Conservation (phyloP, 2,888 invertebrate species). For the Portevinia maculata region DNA sequence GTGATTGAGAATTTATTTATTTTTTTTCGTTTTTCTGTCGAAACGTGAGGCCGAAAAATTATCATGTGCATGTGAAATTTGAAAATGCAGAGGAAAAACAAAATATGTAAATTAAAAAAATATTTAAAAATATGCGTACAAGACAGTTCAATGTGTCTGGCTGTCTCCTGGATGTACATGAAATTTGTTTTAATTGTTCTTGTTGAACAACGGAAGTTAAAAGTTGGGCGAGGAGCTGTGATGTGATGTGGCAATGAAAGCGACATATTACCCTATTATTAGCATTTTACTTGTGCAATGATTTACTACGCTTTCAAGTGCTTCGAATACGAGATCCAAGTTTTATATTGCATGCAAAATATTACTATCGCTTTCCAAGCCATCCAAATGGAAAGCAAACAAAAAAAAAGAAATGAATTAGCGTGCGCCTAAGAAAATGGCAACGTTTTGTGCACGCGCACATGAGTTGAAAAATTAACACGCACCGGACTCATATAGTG, state of each 20-base stretch:
- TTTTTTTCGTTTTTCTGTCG: background rate
- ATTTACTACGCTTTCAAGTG: background rate
- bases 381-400: no score
- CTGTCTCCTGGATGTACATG: conserved; percentile 29
- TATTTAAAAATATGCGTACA: conserved; percentile 36
- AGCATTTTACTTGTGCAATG: background rate
- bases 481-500: no score
- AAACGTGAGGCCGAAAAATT: background rate
- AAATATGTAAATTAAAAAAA: conserved; percentile 45
- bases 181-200: conserved; percentile 43
- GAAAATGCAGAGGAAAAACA: conserved; percentile 13
- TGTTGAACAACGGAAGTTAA: conserved; percentile 16
- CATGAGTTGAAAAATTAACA: no score
- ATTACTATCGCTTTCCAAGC: no score
- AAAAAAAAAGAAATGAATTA: no score
- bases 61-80: background rate
- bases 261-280: conserved; percentile 10
- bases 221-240: background rate
- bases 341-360: no score
- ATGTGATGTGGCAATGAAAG: background rate
- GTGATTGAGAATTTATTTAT: conserved; percentile 37
- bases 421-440: no score
- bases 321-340: no score
- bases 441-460: no score
- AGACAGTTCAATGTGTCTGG: conserved; percentile 29